phyloP scores from a whole-genome alignment of 2,888 invertebrate genomes.

The Auanema freiburgensis region DNA sequence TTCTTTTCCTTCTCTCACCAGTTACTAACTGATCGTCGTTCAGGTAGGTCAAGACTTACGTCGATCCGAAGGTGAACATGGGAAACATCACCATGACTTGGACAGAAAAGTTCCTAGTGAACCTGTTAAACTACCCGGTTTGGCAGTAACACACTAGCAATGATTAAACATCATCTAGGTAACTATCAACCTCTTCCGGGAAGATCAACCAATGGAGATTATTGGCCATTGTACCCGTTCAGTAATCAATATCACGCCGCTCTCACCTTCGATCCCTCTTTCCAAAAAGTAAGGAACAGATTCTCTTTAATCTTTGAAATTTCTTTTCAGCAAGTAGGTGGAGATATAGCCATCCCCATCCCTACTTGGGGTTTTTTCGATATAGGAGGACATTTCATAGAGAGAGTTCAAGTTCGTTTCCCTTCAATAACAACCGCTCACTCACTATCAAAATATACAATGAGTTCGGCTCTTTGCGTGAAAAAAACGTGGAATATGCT shows the following conservation, averaged over 20 bases:
- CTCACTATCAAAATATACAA: no score
- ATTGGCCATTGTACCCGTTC: conserved; percentile 41
- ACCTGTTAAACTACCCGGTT: conserved; percentile 1
- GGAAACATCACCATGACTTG: neutral
- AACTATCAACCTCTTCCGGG: conserved; percentile 42
- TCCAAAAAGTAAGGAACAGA: conserved; percentile 23
- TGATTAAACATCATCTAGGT: conserved; percentile 12
- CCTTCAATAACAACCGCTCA: neutral
- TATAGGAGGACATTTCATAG: conserved; percentile 39
- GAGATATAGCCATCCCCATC: conserved; percentile 38
- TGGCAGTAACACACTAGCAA: neutral
- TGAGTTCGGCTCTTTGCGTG: no score
- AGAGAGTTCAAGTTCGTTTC: conserved; percentile 32
- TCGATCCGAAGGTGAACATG: neutral
- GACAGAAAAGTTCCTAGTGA: conserved; percentile 1
- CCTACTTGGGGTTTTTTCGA: conserved; percentile 41
- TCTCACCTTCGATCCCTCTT: conserved; percentile 36
- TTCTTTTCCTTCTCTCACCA: no score
- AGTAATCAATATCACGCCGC: conserved; percentile 39
- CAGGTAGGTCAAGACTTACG: neutral
- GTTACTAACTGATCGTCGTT: neutral
- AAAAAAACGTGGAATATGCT: neutral
- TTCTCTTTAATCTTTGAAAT: neutral
- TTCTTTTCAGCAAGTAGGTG: conserved; percentile 35
- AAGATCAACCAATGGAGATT: conserved; percentile 37